These are phyloP conservation scores for Neogale vison DNA, from an alignment of 2,113 vertebrate genomes.

Conservation along the genomic window DNA sequence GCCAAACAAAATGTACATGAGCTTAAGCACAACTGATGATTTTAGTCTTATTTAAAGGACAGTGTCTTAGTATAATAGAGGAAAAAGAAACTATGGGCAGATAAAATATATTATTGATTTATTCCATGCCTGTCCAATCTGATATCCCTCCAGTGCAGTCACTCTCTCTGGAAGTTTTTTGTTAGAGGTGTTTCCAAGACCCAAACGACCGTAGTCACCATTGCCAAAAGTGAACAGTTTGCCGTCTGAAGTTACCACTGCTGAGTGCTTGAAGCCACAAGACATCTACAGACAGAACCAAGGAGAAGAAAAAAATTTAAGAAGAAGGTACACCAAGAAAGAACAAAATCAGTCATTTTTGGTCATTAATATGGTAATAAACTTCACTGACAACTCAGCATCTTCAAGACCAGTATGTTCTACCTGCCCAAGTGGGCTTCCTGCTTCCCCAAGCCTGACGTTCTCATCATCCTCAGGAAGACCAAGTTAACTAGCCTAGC, in stretches of 20 bases:
- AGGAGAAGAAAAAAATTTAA: constrained; percentile 33
- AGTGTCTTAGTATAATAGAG: not conserved
- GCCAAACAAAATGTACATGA: not conserved
- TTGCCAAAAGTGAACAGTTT: constrained; percentile 91
- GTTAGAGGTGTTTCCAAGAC: constrained; percentile 90
- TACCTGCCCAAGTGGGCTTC: not conserved
- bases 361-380: constrained; percentile 12
- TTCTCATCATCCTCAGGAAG: not conserved
- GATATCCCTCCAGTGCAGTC: constrained; percentile 89
- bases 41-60: constrained; percentile 19
- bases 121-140: constrained; percentile 89
- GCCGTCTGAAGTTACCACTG: constrained; percentile 90
- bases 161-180: constrained; percentile 92
- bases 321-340: not conserved
- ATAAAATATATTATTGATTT: constrained; percentile 5
- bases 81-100: not conserved
- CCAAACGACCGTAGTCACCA: constrained; percentile 89
- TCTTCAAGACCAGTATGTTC: not conserved
- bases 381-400: constrained; percentile 2
- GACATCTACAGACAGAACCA: constrained; percentile 85
- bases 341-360: not conserved
- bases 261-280: constrained; percentile 91
- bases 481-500: not conserved
- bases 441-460: not conserved
- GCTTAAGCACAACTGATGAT: not conserved